Conservation (phyloP, 2,797 vertebrate genomes). For the Florisuga fusca region DNA sequence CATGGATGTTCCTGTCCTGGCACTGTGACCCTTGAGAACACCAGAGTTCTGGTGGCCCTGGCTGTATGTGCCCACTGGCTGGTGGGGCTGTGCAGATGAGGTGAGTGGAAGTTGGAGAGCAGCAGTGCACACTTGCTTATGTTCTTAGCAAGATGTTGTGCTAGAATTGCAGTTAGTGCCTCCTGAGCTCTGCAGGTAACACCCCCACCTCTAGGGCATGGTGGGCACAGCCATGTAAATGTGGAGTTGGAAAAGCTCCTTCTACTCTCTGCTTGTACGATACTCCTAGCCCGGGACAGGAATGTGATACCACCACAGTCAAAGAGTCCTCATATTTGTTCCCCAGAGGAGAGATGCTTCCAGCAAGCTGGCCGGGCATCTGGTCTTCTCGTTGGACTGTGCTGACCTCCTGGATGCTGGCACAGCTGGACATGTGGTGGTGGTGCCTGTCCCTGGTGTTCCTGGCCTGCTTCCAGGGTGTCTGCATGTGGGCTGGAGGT, state of each 20-base stretch:
- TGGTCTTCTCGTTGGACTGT: background rate
- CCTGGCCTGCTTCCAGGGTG: background rate
- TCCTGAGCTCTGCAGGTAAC: fast-evolving
- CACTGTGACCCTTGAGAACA: background rate
- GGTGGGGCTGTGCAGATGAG: background rate
- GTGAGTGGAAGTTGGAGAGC: background rate
- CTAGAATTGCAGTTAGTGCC: background rate
- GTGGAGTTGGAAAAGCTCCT: fast-evolving
- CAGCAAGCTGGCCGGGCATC: background rate
- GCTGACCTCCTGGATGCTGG: background rate
- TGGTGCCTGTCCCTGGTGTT: background rate
- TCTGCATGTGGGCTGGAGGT: background rate
- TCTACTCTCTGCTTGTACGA: background rate
- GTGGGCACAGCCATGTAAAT: fast-evolving
- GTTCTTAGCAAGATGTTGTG: background rate
- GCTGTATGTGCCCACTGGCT: background rate
- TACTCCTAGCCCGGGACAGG: background rate
- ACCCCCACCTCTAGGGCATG: fast-evolving
- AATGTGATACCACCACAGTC: fast-evolving
- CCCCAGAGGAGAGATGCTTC: background rate
- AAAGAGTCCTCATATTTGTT: fast-evolving
- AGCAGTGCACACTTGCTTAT: fast-evolving
- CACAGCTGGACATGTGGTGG: background rate
- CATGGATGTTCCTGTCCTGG: background rate
- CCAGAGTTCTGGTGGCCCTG: too few relatives aligned